phyloP scores from a whole-genome alignment of 1,140 invertebrate genomes.

The Cotesia chilonis region DNA sequence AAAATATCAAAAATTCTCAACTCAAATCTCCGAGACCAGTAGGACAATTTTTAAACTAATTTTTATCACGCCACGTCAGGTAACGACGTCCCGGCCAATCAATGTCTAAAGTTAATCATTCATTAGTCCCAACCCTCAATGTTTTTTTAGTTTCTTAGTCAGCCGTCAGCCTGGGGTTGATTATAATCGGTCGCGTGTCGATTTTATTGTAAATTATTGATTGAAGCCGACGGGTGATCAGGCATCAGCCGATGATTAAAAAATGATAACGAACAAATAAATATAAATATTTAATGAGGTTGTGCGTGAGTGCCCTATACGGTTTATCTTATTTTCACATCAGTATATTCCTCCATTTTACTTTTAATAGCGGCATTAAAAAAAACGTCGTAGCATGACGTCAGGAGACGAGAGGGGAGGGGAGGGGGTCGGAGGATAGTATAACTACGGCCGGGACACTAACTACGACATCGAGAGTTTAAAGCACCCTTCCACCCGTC shows the following conservation, averaged over 20 bases:
- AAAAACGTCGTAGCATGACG: conserved; percentile 27
- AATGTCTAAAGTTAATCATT: conserved; percentile 58
- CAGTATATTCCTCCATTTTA: conserved; percentile 9
- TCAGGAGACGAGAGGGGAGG: conserved; percentile 19
- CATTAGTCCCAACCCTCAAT: conserved; percentile 53
- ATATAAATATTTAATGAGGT: neutral
- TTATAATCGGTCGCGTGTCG: conserved; percentile 20
- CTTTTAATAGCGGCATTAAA: conserved; percentile 29
- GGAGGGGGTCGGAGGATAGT: too few relatives aligned
- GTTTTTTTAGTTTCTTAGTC: too few relatives aligned
- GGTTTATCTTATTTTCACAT: conserved; percentile 1
- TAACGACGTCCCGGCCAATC: conserved; percentile 66
- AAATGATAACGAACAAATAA: conserved; percentile 10
- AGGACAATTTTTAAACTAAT: too few relatives aligned
- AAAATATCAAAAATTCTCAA: conserved; percentile 56
- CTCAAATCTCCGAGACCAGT: conserved; percentile 10
- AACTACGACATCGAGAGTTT: conserved; percentile 17
- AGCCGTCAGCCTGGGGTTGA: too few relatives aligned
- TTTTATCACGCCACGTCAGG: too few relatives aligned
- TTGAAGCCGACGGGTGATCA: conserved; percentile 20
- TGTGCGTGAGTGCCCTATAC: neutral
- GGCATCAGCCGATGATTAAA: neutral
- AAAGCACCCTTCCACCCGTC: conserved; percentile 7
- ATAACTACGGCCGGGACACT: too few relatives aligned
- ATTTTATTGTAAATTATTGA: conserved; percentile 26